A percentile compares a stretch with the other conserved stretches of the same genome.
Evolutionary conservation across 2,888 invertebrate genomes (phyloP).

Genomic region (Callimorpha dominula): DNA sequence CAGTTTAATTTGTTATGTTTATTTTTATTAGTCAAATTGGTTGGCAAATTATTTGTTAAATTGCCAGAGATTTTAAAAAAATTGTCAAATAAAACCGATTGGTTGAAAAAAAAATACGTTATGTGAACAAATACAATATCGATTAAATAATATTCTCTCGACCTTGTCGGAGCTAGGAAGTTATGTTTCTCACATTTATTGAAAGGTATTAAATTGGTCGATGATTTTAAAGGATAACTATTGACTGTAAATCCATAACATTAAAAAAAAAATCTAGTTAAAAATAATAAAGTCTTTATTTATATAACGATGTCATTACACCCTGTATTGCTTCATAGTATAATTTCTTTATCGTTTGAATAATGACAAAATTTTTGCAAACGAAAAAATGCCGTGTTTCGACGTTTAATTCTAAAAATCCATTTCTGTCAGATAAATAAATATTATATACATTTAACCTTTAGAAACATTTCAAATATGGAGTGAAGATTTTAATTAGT

Average conservation of each 20-base stretch:
- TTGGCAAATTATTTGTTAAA: not conserved
- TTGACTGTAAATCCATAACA: too few species aligned
- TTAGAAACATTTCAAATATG: too few species aligned
- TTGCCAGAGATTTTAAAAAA: not conserved
- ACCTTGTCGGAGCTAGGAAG: conserved; percentile 23
- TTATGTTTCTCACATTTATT: conserved; percentile 33
- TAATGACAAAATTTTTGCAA: too few species aligned
- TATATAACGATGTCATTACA: not conserved
- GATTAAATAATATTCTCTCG: not conserved
- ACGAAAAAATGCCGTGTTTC: too few species aligned
- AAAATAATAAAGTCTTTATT: not conserved
- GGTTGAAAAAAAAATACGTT: not conserved
- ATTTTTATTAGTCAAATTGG: not conserved
- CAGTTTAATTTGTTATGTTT: too few species aligned
- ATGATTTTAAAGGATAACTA: conserved; percentile 18
- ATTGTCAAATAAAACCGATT: not conserved
- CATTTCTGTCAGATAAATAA: too few species aligned
- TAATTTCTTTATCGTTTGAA: too few species aligned
- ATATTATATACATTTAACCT: too few species aligned
- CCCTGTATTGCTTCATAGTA: too few species aligned
- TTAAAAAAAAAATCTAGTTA: not conserved
- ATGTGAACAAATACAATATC: not conserved
- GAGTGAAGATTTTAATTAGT: too few species aligned
- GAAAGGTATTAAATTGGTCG: conserved; percentile 36
- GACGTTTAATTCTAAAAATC: too few species aligned